Evolutionary conservation across 1,140 invertebrate species (phyloP).

Genomic region (Parapsyche elsis): DNA sequence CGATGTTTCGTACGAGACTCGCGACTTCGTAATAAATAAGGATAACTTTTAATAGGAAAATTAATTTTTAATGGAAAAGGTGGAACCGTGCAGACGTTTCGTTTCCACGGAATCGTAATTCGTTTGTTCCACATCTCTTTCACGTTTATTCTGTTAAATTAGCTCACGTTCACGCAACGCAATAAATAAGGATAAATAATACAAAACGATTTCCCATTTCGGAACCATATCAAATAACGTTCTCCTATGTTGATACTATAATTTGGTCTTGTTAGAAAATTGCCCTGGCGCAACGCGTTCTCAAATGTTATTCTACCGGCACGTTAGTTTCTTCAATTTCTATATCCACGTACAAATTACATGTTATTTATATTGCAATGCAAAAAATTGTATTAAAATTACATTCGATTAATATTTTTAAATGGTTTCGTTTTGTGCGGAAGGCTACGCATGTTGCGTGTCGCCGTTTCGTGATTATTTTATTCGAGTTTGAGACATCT

Average conservation of each 20-base stretch:
- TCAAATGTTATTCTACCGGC: slow-evolving; percentile 8
- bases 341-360: background rate
- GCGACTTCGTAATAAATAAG: background rate
- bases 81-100: background rate
- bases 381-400: too few relatives aligned
- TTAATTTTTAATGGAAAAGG: slow-evolving; percentile 4
- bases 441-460: too few relatives aligned
- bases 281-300: slow-evolving; percentile 1
- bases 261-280: slow-evolving; percentile 45
- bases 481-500: too few relatives aligned
- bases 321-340: background rate
- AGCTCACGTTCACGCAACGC: slow-evolving; percentile 42
- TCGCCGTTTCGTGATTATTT: too few relatives aligned
- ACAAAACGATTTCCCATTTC: slow-evolving; percentile 46
- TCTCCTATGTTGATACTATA: slow-evolving; percentile 37
- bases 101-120: background rate
- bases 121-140: slow-evolving; percentile 16
- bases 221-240: slow-evolving; percentile 44
- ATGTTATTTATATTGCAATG: too few relatives aligned
- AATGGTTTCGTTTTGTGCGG: too few relatives aligned
- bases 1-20: background rate
- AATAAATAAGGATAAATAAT: slow-evolving; percentile 48
- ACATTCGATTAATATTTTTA: too few relatives aligned
- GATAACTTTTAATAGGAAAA: slow-evolving; percentile 15
- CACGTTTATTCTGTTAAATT: slow-evolving; percentile 31